Conservation (phyloP, 2,113 vertebrate genomes). For the Chinchilla lanigera region DNA sequence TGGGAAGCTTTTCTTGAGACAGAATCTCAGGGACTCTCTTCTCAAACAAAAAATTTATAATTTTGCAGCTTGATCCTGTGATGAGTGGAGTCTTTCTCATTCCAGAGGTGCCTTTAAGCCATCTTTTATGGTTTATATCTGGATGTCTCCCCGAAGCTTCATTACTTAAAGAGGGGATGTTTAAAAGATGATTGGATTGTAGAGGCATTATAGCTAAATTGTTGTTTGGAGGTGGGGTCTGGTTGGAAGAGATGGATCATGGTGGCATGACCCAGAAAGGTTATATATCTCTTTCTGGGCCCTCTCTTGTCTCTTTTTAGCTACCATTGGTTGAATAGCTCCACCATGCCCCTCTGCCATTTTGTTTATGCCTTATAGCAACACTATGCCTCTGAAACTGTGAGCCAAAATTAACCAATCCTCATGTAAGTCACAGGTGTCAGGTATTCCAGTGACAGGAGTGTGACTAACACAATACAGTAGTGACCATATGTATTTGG, state of each 20-base stretch:
- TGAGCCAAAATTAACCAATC: background rate
- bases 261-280: background rate
- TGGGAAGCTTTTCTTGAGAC: background rate
- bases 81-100: background rate
- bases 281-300: background rate
- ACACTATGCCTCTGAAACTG: background rate
- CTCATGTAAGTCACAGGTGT: background rate
- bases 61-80: background rate
- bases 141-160: background rate
- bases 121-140: background rate
- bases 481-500: background rate
- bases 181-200: background rate
- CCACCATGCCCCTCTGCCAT: background rate
- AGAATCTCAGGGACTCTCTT: background rate
- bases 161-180: background rate
- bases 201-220: background rate
- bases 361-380: background rate
- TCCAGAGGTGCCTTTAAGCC: background rate
- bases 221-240: background rate
- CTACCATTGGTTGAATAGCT: background rate
- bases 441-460: background rate
- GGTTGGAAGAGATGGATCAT: background rate
- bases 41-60: background rate
- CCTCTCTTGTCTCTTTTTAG: background rate
- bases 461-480: background rate